Percentiles rank a stretch among this genome's conserved stretches.
Conservation (phyloP, 37 sponge, comb jelly and placozoan species). For the Bolinopsis microptera region DNA sequence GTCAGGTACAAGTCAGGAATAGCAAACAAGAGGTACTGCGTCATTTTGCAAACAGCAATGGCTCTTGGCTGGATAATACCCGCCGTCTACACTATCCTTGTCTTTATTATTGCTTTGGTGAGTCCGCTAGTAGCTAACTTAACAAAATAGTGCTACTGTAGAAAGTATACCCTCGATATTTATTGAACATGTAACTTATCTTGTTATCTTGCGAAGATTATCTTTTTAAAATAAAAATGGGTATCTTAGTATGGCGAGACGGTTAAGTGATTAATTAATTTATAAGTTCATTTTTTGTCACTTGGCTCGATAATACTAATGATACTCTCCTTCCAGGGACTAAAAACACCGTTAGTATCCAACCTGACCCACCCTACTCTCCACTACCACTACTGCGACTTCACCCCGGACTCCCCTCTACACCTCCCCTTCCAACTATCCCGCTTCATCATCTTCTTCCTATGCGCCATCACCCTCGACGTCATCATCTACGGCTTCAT, state of each 20-base stretch:
- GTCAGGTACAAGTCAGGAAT: conserved; percentile 24
- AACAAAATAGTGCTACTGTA: too few species aligned
- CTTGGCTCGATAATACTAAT: too few species aligned
- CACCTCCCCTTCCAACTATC: conserved; percentile 13
- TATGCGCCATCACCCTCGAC: background rate
- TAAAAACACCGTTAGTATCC: background rate
- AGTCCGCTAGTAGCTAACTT: too few species aligned
- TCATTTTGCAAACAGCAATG: background rate
- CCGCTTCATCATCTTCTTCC: conserved; percentile 39
- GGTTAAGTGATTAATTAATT: too few species aligned
- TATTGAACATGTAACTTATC: too few species aligned
- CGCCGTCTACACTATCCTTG: background rate
- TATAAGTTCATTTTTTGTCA: too few species aligned
- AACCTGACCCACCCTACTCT: background rate
- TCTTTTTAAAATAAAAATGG: too few species aligned
- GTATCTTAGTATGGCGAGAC: too few species aligned
- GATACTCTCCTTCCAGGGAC: too few species aligned
- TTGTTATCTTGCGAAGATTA: too few species aligned
- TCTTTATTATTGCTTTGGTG: background rate
- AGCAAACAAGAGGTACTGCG: background rate
- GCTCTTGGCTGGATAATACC: background rate
- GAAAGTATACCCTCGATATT: too few species aligned
- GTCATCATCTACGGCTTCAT: conserved; percentile 1
- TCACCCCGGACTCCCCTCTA: conserved; percentile 8
- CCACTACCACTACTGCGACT: conserved; percentile 45